These are phyloP conservation scores for Aix galericulata DNA, from an alignment of 2,113 vertebrate genomes.

Conservation along the genomic window DNA sequence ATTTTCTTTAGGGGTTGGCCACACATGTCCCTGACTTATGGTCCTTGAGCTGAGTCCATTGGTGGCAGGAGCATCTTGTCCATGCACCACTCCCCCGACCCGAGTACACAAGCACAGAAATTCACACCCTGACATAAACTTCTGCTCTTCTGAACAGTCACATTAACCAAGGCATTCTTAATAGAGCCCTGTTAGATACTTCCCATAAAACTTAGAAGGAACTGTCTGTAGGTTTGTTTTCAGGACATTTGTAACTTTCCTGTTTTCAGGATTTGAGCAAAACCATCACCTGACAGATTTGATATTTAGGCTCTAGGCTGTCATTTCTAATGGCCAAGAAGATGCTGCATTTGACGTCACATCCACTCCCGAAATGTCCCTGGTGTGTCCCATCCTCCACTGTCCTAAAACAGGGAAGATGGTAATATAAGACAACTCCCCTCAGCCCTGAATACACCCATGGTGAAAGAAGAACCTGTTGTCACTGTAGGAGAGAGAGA, in stretches of 20 bases:
- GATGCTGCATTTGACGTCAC: background rate
- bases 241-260: background rate
- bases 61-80: background rate
- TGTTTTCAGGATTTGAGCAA: background rate
- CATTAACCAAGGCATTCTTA: background rate
- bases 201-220: background rate
- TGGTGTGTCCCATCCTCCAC: background rate
- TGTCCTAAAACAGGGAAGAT: background rate
- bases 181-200: rapidly evolving
- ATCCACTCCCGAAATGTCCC: background rate
- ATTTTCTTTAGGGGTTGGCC: background rate
- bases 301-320: background rate
- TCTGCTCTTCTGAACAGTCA: background rate
- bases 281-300: background rate
- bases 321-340: background rate
- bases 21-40: background rate
- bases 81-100: background rate
- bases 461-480: background rate
- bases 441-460: background rate
- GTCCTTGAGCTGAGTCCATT: background rate
- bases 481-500: background rate
- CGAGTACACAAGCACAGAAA: rapidly evolving
- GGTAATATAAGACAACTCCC: background rate
- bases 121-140: rapidly evolving
- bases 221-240: background rate